Evolutionary conservation across 2,113 vertebrate species (phyloP).

Genomic region (Neolamprologus kungweensis): DNA sequence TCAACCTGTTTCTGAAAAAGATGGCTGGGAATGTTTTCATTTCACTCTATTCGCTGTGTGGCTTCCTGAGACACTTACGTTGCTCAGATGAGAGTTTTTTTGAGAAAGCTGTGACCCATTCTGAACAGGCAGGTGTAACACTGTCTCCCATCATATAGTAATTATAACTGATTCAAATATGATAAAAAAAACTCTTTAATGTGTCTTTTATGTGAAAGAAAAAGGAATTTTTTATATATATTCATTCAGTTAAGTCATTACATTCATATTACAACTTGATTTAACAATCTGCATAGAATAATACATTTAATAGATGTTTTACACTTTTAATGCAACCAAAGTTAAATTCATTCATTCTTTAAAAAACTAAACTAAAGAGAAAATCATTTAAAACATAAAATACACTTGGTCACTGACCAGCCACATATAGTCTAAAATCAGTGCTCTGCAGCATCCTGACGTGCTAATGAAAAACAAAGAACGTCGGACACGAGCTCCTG

Average conservation of each 20-base stretch:
- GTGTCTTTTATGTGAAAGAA: background rate
- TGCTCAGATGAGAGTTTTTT: background rate
- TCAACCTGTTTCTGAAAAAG: background rate
- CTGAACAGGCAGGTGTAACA: fast-evolving
- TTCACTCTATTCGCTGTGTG: background rate
- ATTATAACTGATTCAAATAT: background rate
- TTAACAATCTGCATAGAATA: background rate
- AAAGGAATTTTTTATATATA: background rate
- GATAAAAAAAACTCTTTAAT: background rate
- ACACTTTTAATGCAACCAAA: background rate
- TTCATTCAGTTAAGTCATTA: background rate
- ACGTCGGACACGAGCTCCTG: background rate
- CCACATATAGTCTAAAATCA: background rate
- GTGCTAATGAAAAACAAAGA: conserved; percentile 13
- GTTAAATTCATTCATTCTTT: background rate
- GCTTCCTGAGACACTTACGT: background rate
- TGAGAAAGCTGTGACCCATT: background rate
- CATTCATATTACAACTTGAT: background rate
- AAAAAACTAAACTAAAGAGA: background rate
- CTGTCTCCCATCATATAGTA: background rate
- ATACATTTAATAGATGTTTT: background rate
- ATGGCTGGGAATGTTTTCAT: background rate
- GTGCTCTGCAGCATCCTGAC: conserved; percentile 1
- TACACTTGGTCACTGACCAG: background rate
- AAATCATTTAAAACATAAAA: background rate